Evolutionary conservation across 2,888 invertebrate species (phyloP), one percentile per base, ranked within the genome.

Genomic region (Idaea biselata): DNA sequence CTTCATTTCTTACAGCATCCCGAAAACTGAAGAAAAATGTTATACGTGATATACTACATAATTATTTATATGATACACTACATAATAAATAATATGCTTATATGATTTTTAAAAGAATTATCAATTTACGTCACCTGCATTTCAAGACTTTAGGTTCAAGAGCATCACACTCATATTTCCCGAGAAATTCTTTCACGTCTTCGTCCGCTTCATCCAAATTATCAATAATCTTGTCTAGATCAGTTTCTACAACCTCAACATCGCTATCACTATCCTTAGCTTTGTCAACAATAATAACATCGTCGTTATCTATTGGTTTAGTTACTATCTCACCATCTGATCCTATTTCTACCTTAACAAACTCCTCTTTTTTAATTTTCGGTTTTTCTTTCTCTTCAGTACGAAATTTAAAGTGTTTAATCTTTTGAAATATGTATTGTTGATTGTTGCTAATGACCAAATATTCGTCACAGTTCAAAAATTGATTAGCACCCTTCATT

Each of bases 121-220:
- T 16, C 56, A 16, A 11, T 14, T 31, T 16, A 1, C 16, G n/a
- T 32, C 60, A 92, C 91, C 91, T 86, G 87, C 91, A 92, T 69
- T 88, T 91, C 2, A 90, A 72, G 62, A 89, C 87, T 14, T 67
- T 77, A 0, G 68, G 68, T 57, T 76, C 72, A 60, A 67, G 72
- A 16, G 60, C 69, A 63, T 81, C 81, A 60, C 74, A 71, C 55
- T 88, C 83, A 66, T 88, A 90, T 69, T 86, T 89, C 55, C 90
- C 92, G 64, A 92, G 76, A 78, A 91, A 92, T 65, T 85, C 86
- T 63, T 89, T 89, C 0, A 92, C 85, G 0, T 88, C 84, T 58
- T 92, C 92, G 74, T 92, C 91, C 2, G 87, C 87, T 16, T 91
- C 89, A 6, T 91, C 92, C 64, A 92, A 80, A 78, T 90, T 86